phyloP scores from a whole-genome alignment of 2,797 vertebrate genomes.

The Poeciliopsis gracilis region DNA sequence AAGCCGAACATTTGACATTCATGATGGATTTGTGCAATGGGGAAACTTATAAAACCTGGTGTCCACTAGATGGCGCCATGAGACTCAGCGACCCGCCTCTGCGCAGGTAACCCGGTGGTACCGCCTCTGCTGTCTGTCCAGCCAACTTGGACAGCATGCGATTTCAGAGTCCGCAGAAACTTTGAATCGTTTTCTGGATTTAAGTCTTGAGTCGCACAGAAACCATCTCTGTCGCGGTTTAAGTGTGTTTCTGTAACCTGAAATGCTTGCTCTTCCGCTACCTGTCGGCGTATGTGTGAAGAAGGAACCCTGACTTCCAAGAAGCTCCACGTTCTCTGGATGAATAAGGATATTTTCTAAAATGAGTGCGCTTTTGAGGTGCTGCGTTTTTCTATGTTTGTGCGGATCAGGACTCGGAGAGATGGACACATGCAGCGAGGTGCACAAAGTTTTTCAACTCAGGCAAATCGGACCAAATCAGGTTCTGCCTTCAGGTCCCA shows the following conservation, averaged over 20 bases:
- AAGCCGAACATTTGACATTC: neutral
- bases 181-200: slow-evolving; percentile 28
- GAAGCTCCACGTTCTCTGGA: neutral
- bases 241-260: slow-evolving; percentile 33
- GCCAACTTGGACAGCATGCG: slow-evolving; percentile 58
- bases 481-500: slow-evolving; percentile 76
- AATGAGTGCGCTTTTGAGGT: slow-evolving; percentile 54
- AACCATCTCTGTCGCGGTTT: slow-evolving; percentile 8
- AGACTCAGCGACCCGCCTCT: neutral
- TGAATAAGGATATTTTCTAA: slow-evolving; percentile 1
- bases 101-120: slow-evolving; percentile 58
- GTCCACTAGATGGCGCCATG: slow-evolving; percentile 59
- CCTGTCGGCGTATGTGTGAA: slow-evolving; percentile 2
- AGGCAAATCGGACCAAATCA: slow-evolving; percentile 78
- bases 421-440: slow-evolving; percentile 82
- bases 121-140: slow-evolving; percentile 69
- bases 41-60: neutral
- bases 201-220: neutral
- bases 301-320: slow-evolving; percentile 11
- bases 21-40: too few relatives aligned
- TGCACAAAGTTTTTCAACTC: slow-evolving; percentile 88
- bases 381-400: slow-evolving; percentile 53
- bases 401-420: slow-evolving; percentile 48
- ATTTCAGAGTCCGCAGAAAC: slow-evolving; percentile 32
- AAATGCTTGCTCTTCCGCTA: slow-evolving; percentile 65